Conservation (phyloP, 2,888 invertebrate species). For the Leptopilina myrica region DNA sequence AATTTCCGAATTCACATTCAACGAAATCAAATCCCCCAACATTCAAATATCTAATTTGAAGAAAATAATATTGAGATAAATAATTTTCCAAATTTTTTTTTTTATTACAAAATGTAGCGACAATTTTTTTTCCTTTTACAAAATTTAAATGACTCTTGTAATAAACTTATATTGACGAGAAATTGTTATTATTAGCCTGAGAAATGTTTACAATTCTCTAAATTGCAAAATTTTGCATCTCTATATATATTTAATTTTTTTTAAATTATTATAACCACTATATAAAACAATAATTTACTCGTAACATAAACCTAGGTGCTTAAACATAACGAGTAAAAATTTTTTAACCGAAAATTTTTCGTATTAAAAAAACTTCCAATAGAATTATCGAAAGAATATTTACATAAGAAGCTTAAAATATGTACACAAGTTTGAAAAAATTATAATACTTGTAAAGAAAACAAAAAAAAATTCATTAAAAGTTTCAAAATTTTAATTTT, state of each 20-base stretch:
- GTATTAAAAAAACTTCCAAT: neutral
- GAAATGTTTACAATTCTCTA: neutral
- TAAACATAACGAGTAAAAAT: neutral
- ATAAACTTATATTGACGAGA: slow-evolving; percentile 42
- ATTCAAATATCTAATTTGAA: too few species aligned
- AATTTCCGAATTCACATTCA: too few species aligned
- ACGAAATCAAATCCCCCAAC: too few species aligned
- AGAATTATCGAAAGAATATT: too few species aligned
- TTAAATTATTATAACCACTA: neutral
- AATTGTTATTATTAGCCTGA: slow-evolving; percentile 10
- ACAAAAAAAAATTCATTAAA: too few species aligned
- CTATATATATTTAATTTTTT: neutral
- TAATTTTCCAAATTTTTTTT: neutral
- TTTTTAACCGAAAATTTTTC: neutral
- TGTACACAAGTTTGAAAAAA: too few species aligned
- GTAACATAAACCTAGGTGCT: neutral
- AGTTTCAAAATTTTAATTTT: too few species aligned
- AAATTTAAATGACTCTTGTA: slow-evolving; percentile 1
- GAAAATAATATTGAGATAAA: too few species aligned
- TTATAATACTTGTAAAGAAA: too few species aligned
- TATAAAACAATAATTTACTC: neutral
- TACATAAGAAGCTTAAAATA: too few species aligned
- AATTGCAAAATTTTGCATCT: neutral
- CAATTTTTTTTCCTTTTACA: neutral
- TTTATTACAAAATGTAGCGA: slow-evolving; percentile 2